Conservation (phyloP, 2,113 vertebrate genomes). For the Nyctereutes procyonoides region DNA sequence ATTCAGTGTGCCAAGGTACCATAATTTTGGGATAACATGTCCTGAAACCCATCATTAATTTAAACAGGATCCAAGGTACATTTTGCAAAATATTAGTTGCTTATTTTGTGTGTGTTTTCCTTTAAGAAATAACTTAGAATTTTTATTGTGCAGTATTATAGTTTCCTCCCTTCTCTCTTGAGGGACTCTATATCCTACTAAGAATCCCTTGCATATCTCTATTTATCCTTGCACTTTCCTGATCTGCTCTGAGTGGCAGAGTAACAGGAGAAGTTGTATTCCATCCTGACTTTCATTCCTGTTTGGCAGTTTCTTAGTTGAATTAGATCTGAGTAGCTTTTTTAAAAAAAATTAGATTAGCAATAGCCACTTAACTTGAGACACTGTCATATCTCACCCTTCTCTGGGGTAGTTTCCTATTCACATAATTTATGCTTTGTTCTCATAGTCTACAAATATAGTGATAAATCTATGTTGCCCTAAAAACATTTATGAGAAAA, state of each 20-base stretch:
- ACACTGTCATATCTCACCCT: not conserved
- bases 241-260: not conserved
- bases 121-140: not conserved
- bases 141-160: not conserved
- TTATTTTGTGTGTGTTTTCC: not conserved
- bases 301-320: not conserved
- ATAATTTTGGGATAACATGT: not conserved
- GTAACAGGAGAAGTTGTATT: not conserved
- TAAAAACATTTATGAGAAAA: slow-evolving; percentile 10
- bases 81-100: not conserved
- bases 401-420: not conserved
- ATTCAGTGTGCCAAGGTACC: not conserved
- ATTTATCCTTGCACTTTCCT: not conserved
- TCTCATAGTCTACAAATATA: not conserved
- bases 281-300: not conserved
- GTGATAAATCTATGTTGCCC: not conserved
- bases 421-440: not conserved
- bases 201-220: not conserved
- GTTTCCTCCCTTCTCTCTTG: not conserved
- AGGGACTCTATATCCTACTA: not conserved
- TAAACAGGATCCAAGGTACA: not conserved
- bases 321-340: not conserved
- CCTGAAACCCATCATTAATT: not conserved
- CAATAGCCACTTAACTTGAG: not conserved
- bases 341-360: not conserved